A percentile compares a stretch with the other conserved stretches of the same genome.
These are phyloP conservation scores for Parnassius mnemosyne DNA, from an alignment of 2,888 invertebrate genomes.

Conservation along the genomic window DNA sequence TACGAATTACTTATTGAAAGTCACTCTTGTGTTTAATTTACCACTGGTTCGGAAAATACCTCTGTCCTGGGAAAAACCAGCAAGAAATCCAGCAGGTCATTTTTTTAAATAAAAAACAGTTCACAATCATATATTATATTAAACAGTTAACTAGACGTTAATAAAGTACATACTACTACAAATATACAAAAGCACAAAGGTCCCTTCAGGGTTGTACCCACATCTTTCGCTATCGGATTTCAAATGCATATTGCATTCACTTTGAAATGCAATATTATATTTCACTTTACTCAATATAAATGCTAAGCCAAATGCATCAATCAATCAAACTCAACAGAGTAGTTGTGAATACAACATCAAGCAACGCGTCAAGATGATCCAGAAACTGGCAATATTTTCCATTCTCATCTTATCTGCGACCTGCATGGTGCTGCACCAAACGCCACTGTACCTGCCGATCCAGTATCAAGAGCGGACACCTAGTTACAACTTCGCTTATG, in stretches of 20 bases:
- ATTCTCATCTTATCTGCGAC: slow-evolving; percentile 55
- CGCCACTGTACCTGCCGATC: slow-evolving; percentile 33
- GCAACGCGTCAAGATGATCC: no score
- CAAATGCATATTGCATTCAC: neutral
- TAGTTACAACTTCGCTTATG: slow-evolving; percentile 76
- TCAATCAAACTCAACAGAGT: neutral
- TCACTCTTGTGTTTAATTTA: no score
- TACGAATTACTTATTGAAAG: no score
- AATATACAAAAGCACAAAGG: no score
- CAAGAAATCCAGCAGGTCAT: no score
- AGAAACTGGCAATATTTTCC: slow-evolving; percentile 32
- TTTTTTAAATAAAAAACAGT: no score
- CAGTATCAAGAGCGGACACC: slow-evolving; percentile 33
- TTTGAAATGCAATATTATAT: slow-evolving; percentile 4
- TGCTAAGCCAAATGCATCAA: neutral
- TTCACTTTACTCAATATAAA: slow-evolving; percentile 1
- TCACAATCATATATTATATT: no score
- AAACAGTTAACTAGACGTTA: no score
- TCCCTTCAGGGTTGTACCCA: slow-evolving; percentile 10
- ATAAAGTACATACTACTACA: no score
- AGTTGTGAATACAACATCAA: neutral
- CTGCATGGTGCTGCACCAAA: slow-evolving; percentile 59
- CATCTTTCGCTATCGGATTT: neutral
- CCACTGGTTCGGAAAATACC: no score
- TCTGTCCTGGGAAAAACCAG: no score